Base-by-base conservation (phyloP, 1,140 invertebrate genomes). In the Polypedilum vanderplanki region DNA sequence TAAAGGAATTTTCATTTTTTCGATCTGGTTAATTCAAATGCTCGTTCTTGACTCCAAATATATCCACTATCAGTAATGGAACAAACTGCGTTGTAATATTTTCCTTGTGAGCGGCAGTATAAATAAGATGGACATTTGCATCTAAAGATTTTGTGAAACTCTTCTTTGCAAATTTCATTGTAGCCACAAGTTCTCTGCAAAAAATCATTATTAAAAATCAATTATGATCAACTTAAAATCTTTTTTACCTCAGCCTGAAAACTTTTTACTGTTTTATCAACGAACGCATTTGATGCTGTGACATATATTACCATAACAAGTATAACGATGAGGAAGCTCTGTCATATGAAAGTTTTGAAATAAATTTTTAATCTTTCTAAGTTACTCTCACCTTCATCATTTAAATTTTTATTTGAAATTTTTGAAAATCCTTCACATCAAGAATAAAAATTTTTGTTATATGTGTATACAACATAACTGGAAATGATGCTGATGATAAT, bases 81-180 rank as follows among this genome's bases (percentile, higher is more conserved):
- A 12, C 65, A 70, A 70, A 92, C 91, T 1, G 93, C 94, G 80
- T 95, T 93, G 83, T 95, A 96, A 82, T 96, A 96, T 76, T 90
- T 86, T 1, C 94, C 94, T 12, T 93, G 93, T 76, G 91, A 82
- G 78, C 93, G 85, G 83, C 94, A 96, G 80, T 90, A 95, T 0
- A 92, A 94, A 89, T 90, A 95, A 67, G 89, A 87, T 1, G 93
- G 93, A 79, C 93, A 96, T 78, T 91, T 91, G 83, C 93, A 95
- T 22, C 91, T 87, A 81, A 95, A 96, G 73, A 92, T 86, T 76
- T 86, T 90, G 82, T 93, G 92, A 80, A 95, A 95, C 81, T 94
- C 93, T 82, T 94, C 92, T 81, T 96, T 95, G 84, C 94, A 96
- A 3, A 94, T 89, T 84, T 96, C 94, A 81, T 95, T 95, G 91